Base-by-base conservation (phyloP, 2,888 invertebrate genomes). In the Pseudococcus longispinus region DNA sequence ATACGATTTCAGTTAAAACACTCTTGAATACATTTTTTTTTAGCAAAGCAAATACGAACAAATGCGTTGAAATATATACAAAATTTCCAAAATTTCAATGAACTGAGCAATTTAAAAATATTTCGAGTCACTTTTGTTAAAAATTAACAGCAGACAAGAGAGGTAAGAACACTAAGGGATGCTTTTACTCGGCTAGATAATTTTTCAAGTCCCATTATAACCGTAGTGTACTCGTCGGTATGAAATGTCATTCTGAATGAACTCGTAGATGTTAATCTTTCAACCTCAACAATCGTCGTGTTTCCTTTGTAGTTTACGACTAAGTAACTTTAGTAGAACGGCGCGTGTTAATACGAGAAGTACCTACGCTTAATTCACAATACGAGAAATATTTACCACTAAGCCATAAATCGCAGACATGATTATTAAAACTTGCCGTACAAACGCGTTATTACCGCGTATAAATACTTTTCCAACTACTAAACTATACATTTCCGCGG, bases 391-490 rank as follows among this genome's bases (percentile, higher is more conserved):
- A 70, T 70, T 29, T 29, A 70, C 70, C 70, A 18, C 70, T 70
- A 70, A 70, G 70, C 70, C 70, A 29, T 70, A 70, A 70, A 70
- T 70, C 70, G 70, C 29, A 70, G 70, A 70, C 70, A 70, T 29
- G 70, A 70, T 70, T 70, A 70, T 70, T 70, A 70, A 70, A 70
- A 70, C 70, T 70, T 70, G 70, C 29, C 70, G 26, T 65, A 65
- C 37, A 37, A 60, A 60, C 60, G 65, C 26, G 65, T 65, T 65
- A 65, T 13, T 29, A 70, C 70, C 70, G 70, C 29, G 29, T 70
- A 60, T 60, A 70, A 70, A 70, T 70, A 70, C 70, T 70, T 70
- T 70, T 29, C 29, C 70, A 70, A 70, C 60, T 60, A 60, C 60
- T 60, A 60, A 60, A 60, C 60, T 60, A 60, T 60, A 20, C 23